Evolutionary conservation across 2,888 invertebrate species (phyloP).

Genomic region (Nineta flava): DNA sequence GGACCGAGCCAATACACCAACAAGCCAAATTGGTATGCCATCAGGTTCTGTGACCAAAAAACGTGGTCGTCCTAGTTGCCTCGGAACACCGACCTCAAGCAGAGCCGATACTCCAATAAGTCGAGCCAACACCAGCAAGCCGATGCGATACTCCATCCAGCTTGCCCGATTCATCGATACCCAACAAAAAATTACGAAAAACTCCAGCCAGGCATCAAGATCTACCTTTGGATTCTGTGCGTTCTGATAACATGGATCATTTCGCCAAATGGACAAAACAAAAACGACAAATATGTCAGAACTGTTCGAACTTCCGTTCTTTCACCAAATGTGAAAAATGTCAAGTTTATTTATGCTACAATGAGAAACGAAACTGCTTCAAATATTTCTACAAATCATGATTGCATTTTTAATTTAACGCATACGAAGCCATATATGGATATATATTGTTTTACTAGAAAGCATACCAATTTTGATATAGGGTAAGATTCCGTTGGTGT

Average conservation of each 20-base stretch:
- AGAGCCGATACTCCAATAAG: too few relatives aligned
- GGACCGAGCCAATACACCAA: too few relatives aligned
- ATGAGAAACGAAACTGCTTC: neutral
- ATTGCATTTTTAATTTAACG: neutral
- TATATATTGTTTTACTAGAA: neutral
- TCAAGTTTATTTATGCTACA: neutral
- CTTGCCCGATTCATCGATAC: neutral
- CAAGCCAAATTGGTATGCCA: too few relatives aligned
- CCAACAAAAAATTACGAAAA: neutral
- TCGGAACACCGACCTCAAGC: too few relatives aligned
- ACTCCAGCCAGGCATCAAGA: neutral
- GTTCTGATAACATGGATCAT: neutral
- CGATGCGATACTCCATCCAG: neutral
- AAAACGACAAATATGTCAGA: neutral
- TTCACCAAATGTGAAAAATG: neutral
- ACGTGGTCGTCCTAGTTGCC: too few relatives aligned
- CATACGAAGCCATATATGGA: neutral
- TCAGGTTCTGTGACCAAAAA: too few relatives aligned
- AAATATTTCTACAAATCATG: neutral
- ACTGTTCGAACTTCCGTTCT: neutral
- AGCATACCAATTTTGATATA: neutral
- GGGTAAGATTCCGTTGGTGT: too few relatives aligned
- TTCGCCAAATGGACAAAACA: neutral
- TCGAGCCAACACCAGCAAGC: neutral
- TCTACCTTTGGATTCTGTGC: neutral